phyloP scores from a whole-genome alignment of 2,888 invertebrate genomes.

The Onthophagus sagittarius region DNA sequence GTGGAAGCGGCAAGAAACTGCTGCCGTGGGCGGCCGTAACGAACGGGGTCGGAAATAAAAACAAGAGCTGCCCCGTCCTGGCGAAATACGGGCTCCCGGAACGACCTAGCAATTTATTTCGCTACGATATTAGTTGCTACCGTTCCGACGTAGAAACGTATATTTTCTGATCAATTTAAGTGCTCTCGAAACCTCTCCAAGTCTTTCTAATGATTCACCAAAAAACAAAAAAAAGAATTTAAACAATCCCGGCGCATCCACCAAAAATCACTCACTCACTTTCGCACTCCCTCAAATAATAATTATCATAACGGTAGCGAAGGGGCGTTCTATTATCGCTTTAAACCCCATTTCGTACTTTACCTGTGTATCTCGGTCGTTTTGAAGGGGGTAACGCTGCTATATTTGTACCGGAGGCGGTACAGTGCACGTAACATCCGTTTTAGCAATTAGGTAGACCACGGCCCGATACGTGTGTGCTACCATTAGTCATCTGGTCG shows the following conservation, averaged over 20 bases:
- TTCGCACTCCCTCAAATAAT: neutral
- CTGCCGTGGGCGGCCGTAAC: neutral
- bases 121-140: constrained; percentile 13
- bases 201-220: neutral
- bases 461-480: constrained; percentile 37
- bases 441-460: constrained; percentile 43
- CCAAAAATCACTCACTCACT: neutral
- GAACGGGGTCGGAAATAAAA: neutral
- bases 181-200: neutral
- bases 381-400: constrained; percentile 5
- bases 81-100: constrained; percentile 3
- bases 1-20: neutral
- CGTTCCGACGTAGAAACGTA: neutral
- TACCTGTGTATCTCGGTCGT: constrained; percentile 14
- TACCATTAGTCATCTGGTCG: constrained; percentile 44
- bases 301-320: constrained; percentile 19
- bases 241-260: neutral
- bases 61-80: neutral
- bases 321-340: constrained; percentile 12
- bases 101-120: constrained; percentile 9
- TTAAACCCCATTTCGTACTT: constrained; percentile 10
- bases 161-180: neutral
- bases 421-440: constrained; percentile 44
- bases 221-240: neutral
- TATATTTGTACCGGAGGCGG: neutral